Base-by-base conservation (phyloP, 2,113 vertebrate genomes). In the Phylloscopus whistleri region DNA sequence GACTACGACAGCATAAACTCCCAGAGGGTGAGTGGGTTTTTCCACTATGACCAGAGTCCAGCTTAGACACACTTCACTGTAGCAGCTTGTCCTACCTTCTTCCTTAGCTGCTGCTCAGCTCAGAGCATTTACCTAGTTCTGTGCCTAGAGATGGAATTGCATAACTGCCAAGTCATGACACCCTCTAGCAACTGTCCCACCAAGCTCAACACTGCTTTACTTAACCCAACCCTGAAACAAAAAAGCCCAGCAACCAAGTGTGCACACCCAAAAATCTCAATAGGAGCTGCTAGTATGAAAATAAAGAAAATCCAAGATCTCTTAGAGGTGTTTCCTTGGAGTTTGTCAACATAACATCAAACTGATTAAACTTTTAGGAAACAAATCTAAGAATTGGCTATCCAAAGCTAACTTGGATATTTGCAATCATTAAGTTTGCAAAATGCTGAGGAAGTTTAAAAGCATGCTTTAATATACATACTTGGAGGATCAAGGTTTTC, bases 401-500 rank as follows among this genome's bases (percentile, higher is more conserved):
- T 43, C 8, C 64, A 70, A 63, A 90, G 56, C 56, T 56, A 56
- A 63, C 33, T 43, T 62, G 43, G 18, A 56, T 43, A 62, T n/a
- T 58, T 4, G 27, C 22, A 56, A 63, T 52, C 28, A 37, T 9
- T 14, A 82, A 51, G 16, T 52, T 11, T 52, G 6, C 23, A 89
- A 70, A 93, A 33, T 15, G 39, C 19, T 66, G 31, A 84, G 19
- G 12, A 84, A 69, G 14, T 62, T 56, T 37, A 51, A 81, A 83
- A 86, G 31, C 9, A 56, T 17, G 53, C 35, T 70, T 77, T 86
- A 75, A 93, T 88, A 92, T 52, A 98, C 98, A 93, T 98, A 99
- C 99, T 98, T 96, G 99, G 98, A 78, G 98, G 98, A 96, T 99
- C 98, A 73, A 97, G 91, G 97, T 98, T 99, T 97, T 99, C 99